Base-by-base conservation (phyloP, 2,888 invertebrate genomes). In the Leptopilina myrica region DNA sequence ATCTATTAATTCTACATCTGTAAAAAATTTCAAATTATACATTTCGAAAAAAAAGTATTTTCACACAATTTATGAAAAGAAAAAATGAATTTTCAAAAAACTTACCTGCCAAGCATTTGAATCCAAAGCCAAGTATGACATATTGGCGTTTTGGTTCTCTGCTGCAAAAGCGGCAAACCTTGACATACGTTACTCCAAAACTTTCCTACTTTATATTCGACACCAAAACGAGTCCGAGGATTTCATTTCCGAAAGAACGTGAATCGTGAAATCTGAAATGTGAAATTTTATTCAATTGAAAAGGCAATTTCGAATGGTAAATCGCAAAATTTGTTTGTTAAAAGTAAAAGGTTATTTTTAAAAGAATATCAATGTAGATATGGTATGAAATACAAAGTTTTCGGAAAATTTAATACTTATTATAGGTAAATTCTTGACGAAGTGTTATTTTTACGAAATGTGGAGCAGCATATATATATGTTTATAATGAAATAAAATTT, bases 61-160 rank as follows among this genome's bases (percentile, higher is more conserved):
- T 0, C 7, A 49, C 14, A 43, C 20, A 53, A 53, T 11, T 14
- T 62, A n/a, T 1, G 1, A 43, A 43, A 8, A 9, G 2, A 40
- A 12, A 9, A 9, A 40, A 12, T 33, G 33, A 26, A 73, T 73
- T 73, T 62, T 9, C 9, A 49, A 64, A 62, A 78, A 79, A 86
- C 89, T 85, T 84, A 92, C 92, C 93, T 93, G 93, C 93, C 93
- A 93, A 81, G 92, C 92, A 83, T 92, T 92, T 84, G 91, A 89
- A 87, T 93, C 92, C 88, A 92, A 87, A 76, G 92, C 92, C 84
- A 92, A 89, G 85, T 92, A 92, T 80, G 91, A 91, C 92, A 92
- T 92, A 86, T 87, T 88, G 88, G 84, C 85, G 85, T 84, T 84
- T 78, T 80, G 84, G 84, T 89, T 84, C 84, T 86, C 85, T 85